A percentile compares a stretch with the other conserved stretches of the same genome.
These are phyloP conservation scores for Euspilapteryx auroguttella DNA, from an alignment of 2,888 invertebrate species.

Conservation along the genomic window DNA sequence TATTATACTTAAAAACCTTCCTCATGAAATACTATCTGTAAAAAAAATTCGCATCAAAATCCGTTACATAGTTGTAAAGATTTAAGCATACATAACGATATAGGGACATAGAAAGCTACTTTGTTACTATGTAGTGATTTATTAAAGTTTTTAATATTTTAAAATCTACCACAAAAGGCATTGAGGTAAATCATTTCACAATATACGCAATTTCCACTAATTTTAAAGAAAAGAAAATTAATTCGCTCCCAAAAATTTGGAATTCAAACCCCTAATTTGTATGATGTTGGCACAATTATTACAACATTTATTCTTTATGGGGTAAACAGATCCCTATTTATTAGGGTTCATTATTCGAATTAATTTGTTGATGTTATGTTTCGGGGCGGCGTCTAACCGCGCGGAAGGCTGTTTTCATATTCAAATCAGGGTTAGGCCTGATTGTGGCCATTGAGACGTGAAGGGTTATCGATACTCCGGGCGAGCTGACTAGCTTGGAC, in stretches of 20 bases:
- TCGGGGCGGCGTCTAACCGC: constrained; percentile 28
- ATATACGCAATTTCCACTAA: neutral
- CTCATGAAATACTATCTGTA: too few species aligned
- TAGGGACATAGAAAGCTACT: too few species aligned
- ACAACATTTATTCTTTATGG: constrained; percentile 56
- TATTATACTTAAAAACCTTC: too few species aligned
- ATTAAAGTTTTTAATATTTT: too few species aligned
- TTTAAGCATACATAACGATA: too few species aligned
- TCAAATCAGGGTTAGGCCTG: constrained; percentile 52
- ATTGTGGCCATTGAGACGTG: constrained; percentile 38
- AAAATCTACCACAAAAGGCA: too few species aligned
- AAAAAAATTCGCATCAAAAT: too few species aligned
- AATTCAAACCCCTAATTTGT: constrained; percentile 48
- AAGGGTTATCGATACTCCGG: too few species aligned
- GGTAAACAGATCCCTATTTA: constrained; percentile 57
- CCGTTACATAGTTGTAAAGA: too few species aligned
- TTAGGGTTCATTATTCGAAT: constrained; percentile 58
- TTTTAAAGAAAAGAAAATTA: constrained; percentile 26
- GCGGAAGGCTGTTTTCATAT: constrained; percentile 53
- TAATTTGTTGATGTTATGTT: constrained; percentile 60
- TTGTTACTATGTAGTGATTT: too few species aligned
- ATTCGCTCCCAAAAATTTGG: constrained; percentile 47
- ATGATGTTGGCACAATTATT: constrained; percentile 53
- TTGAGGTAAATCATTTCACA: too few species aligned
- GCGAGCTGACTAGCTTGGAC: too few species aligned